Conservation (phyloP, 2,113 vertebrate species). For the Elachura formosa region DNA sequence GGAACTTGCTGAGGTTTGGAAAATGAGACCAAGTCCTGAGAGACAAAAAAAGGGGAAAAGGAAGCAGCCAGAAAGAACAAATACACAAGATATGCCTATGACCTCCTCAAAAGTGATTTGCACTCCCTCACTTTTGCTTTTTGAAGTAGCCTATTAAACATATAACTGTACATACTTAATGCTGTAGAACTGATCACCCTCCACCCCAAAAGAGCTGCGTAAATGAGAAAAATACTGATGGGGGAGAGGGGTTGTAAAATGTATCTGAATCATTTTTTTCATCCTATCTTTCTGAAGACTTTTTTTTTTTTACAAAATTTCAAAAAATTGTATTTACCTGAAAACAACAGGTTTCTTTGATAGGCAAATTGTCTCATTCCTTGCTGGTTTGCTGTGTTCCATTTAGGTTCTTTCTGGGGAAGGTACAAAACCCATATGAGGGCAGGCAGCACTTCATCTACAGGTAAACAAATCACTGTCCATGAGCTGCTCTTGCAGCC, state of each 20-base stretch:
- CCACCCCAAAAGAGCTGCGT: background rate
- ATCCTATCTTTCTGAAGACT: too few species aligned
- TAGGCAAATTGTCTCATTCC: background rate
- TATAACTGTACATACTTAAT: background rate
- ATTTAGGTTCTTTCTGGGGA: background rate
- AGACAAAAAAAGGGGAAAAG: background rate
- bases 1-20: background rate
- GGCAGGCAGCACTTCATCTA: background rate
- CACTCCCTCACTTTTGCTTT: background rate
- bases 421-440: background rate
- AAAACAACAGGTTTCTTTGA: background rate
- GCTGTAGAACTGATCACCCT: background rate
- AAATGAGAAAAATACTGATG: background rate
- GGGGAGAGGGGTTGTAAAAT: background rate
- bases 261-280: background rate
- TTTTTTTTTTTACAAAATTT: background rate
- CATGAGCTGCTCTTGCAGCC: background rate
- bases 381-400: background rate
- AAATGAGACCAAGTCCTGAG: background rate
- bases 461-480: background rate
- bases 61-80: background rate
- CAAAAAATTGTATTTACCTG: fast-evolving
- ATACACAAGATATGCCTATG: background rate
- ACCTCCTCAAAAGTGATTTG: background rate
- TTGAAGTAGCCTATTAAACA: background rate